phyloP scores from a whole-genome alignment of 2,113 vertebrate species.

The Bubalus kerabau region DNA sequence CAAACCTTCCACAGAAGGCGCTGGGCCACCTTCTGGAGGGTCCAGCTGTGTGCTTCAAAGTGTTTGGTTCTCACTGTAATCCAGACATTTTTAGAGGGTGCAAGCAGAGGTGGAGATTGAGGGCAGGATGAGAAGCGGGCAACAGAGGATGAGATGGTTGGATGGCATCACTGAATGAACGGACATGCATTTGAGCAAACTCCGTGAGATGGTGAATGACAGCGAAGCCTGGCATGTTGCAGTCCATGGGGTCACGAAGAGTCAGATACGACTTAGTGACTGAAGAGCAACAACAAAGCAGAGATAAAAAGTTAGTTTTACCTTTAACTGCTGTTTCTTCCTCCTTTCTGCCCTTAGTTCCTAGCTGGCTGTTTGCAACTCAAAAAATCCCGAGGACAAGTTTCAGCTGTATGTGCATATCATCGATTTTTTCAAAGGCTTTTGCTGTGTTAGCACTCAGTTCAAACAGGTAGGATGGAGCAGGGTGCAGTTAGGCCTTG shows the following conservation, averaged over 20 bases:
- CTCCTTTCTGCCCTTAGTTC: constrained; percentile 73
- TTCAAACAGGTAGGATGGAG: constrained; percentile 77
- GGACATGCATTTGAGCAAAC: not conserved
- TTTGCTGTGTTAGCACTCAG: constrained; percentile 66
- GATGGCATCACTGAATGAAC: not conserved
- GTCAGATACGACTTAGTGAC: not conserved
- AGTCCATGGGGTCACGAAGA: not conserved
- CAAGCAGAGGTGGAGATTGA: not conserved
- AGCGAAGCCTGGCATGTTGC: not conserved
- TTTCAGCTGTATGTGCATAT: constrained; percentile 79
- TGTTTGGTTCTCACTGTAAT: not conserved
- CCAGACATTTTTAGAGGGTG: not conserved
- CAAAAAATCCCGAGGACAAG: constrained; percentile 73
- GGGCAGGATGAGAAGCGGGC: not conserved
- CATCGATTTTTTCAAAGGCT: constrained; percentile 76
- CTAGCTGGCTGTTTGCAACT: constrained; percentile 31
- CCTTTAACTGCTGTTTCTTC: not conserved
- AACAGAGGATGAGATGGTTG: not conserved
- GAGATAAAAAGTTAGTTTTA: not conserved
- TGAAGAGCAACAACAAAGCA: not conserved
- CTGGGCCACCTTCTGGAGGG: not conserved
- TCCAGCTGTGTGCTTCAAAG: not conserved
- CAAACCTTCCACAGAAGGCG: not conserved
- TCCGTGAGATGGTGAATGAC: not conserved
- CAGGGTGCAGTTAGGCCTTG: not conserved